Evolutionary conservation across 30 jellyfish, hydroid and myxozoan genomes (phyloP).

Genomic region (Catostylus mosaicus): DNA sequence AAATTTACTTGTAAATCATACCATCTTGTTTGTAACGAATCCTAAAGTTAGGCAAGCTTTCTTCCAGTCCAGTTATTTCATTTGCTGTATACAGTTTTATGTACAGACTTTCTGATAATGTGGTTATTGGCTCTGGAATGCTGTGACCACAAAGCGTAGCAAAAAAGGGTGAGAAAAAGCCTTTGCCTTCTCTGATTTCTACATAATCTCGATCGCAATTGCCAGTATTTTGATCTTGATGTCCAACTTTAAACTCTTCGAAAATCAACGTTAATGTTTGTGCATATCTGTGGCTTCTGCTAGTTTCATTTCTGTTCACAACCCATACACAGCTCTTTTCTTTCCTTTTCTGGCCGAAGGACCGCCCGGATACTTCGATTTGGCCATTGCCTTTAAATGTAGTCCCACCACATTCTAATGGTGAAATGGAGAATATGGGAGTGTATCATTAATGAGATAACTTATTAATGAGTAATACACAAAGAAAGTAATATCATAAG

Average conservation of each 20-base stretch:
- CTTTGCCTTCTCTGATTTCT: conserved; percentile 93
- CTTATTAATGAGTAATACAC: no score
- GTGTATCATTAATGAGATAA: no score
- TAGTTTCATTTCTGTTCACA: conserved; percentile 27
- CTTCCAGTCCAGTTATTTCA: background rate
- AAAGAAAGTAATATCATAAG: no score
- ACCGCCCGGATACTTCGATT: conserved; percentile 21
- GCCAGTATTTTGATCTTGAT: conserved; percentile 48
- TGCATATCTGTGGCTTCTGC: background rate
- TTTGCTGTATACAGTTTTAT: conserved; percentile 61
- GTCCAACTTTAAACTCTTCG: conserved; percentile 81
- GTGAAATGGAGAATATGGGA: no score
- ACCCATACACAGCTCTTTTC: conserved; percentile 87
- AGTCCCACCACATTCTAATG: conserved; percentile 90
- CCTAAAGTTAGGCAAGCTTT: conserved; percentile 40
- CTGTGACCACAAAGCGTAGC: conserved; percentile 75
- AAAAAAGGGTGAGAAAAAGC: conserved; percentile 84
- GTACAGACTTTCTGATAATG: conserved; percentile 78
- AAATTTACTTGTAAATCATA: no score
- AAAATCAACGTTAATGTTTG: conserved; percentile 66
- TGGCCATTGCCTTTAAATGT: conserved; percentile 60
- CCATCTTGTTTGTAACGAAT: conserved; percentile 79
- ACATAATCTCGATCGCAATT: conserved; percentile 80
- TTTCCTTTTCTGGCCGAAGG: conserved; percentile 11
- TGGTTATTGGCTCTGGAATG: conserved; percentile 77